Percentiles rank a stretch among this genome's conserved stretches.
phyloP scores from a whole-genome alignment of 2,113 vertebrate genomes.

The Pitta sordida region DNA sequence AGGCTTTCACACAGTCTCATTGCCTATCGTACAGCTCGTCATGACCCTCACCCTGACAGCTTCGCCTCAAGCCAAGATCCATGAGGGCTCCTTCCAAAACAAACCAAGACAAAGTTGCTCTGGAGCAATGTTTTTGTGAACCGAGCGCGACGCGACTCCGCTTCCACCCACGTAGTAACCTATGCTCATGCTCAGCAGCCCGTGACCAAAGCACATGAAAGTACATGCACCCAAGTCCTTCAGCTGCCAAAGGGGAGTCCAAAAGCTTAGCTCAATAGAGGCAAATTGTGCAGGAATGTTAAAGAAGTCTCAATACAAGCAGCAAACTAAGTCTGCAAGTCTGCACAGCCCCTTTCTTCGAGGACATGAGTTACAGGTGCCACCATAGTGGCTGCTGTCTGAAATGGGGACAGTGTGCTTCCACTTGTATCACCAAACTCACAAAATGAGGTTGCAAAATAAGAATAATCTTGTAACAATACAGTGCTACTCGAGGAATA shows the following conservation, averaged over 20 bases:
- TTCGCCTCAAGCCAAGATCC: neutral
- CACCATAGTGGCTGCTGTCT: rapidly evolving
- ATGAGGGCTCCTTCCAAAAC: neutral
- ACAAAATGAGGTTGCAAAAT: slow-evolving; percentile 25
- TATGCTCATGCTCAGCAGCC: neutral
- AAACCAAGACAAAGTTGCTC: neutral
- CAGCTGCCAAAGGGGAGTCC: neutral
- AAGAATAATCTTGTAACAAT: slow-evolving; percentile 18
- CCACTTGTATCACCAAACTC: neutral
- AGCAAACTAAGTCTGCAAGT: neutral
- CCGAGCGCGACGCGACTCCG: neutral
- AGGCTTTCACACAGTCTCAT: neutral
- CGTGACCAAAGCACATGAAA: neutral
- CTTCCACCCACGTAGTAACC: slow-evolving; percentile 6
- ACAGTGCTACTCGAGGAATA: neutral
- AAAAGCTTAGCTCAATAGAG: neutral
- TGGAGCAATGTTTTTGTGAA: neutral
- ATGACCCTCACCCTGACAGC: slow-evolving; percentile 26
- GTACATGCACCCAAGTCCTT: neutral
- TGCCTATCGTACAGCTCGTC: neutral
- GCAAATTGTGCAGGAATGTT: neutral
- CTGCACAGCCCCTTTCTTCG: rapidly evolving
- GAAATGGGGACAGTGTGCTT: rapidly evolving
- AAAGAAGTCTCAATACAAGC: neutral
- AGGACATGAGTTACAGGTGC: neutral